Base-by-base conservation (phyloP, 1,140 invertebrate species). In the Heliothis subflexa region DNA sequence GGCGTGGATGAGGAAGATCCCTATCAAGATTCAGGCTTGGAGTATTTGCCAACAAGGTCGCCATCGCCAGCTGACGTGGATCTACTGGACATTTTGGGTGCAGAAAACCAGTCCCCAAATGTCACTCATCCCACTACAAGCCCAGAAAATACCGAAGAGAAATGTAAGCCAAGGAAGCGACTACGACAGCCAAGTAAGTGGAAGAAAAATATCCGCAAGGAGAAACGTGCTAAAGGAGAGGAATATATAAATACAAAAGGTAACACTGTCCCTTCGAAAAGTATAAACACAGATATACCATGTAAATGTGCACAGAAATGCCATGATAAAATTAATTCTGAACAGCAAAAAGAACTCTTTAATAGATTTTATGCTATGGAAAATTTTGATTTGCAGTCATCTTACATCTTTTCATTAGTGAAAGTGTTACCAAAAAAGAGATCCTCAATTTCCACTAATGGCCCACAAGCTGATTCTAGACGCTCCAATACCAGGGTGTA, bases 161-260 rank as follows among this genome's bases (percentile, higher is more conserved):
- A 54, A 54, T 16, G 52, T 16, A 59, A 33, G 12, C 57, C 57
- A 21, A 59, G 25, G 13, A 59, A 59, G 18, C 25, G 57, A 59
- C 12, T 33, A 2, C 25, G 57, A 59, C 14, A 54, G 9, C 14
- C 52, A 16, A 28, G 25, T 12, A 59, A 59, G 13, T 59, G 57
- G 21, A 28, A 25, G 1, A 57, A 25, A 18, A 57, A 57, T 57
- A 18, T 57, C 52, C 71, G 66, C 47, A 78, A 78, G 50, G 28
- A 33, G 16, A 72, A 78, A 61, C 77, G 77, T 40, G 33, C 55
- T 61, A 78, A 21, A 64, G 77, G 77, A 33, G 68, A 78, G 68
- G 66, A 61, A 61, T 78, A 78, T 49, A 14, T 78, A 12, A 78
- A 78, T 50, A 52, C 33, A 28, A 78, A 78, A 52, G 77, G 77